Percentiles rank a stretch among this genome's conserved stretches.
These are phyloP conservation scores for Brachyptera putata DNA, from an alignment of 2,888 invertebrate species.

Conservation along the genomic window DNA sequence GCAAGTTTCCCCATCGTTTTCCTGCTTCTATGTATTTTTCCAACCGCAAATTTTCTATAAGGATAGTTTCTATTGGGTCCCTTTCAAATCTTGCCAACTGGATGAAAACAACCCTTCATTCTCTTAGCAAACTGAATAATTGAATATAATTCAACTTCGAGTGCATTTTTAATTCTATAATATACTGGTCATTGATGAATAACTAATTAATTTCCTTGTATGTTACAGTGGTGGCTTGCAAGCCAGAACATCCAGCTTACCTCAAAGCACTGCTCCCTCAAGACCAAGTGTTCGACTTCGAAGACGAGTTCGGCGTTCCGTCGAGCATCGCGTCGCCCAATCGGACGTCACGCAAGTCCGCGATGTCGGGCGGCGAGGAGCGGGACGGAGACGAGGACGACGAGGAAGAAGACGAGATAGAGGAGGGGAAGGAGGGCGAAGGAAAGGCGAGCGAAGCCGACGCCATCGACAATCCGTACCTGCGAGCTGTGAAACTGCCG, in stretches of 20 bases:
- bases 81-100: too few species aligned
- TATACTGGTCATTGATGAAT: too few species aligned
- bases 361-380: conserved; percentile 39
- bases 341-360: conserved; percentile 4
- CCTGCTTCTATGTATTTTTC: too few species aligned
- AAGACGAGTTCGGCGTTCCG: conserved; percentile 51
- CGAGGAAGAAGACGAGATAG: conserved; percentile 41
- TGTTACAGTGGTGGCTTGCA: conserved; percentile 79
- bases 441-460: conserved; percentile 43
- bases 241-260: conserved; percentile 74
- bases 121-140: too few species aligned
- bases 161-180: too few species aligned
- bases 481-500: conserved; percentile 52
- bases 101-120: too few species aligned
- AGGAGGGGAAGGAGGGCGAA: conserved; percentile 37
- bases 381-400: conserved; percentile 41
- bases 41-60: too few species aligned
- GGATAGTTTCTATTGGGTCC: too few species aligned
- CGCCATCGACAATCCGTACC: conserved; percentile 69
- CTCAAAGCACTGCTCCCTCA: conserved; percentile 81
- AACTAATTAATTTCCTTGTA: too few species aligned
- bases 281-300: conserved; percentile 92
- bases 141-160: too few species aligned
- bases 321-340: conserved; percentile 29
- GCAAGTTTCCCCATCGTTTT: too few species aligned